phyloP scores from a whole-genome alignment of 2,888 invertebrate genomes.

The Lottia gigantea region DNA sequence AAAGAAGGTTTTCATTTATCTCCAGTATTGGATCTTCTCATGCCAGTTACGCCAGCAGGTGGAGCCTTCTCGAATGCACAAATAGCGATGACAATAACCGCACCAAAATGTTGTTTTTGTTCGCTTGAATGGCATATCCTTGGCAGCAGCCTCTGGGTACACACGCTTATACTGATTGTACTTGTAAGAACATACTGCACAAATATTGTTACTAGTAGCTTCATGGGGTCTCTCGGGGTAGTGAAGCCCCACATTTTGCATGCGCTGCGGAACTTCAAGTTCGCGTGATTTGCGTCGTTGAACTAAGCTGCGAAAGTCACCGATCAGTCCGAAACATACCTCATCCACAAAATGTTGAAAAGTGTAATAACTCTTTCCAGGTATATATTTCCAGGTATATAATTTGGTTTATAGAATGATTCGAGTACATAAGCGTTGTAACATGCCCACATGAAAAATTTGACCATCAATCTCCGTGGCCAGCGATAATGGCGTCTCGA shows the following conservation, averaged over 20 bases:
- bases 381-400: too few species aligned
- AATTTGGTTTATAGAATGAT: background rate
- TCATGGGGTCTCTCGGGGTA: constrained; percentile 18
- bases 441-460: constrained; percentile 25
- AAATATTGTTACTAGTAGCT: constrained; percentile 21
- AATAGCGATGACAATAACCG: constrained; percentile 13
- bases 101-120: constrained; percentile 20
- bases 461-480: constrained; percentile 25
- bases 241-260: constrained; percentile 22
- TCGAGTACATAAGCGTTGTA: constrained; percentile 10
- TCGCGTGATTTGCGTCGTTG: constrained; percentile 14
- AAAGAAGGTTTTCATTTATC: too few species aligned
- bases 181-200: constrained; percentile 21
- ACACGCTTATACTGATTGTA: background rate
- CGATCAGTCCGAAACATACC: constrained; percentile 18
- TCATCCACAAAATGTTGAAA: constrained; percentile 22
- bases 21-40: constrained; percentile 19
- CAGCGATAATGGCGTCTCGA: constrained; percentile 27
- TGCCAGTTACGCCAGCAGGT: constrained; percentile 25
- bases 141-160: background rate
- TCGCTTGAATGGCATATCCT: constrained; percentile 12
- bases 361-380: background rate
- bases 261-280: constrained; percentile 1
- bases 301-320: constrained; percentile 14
- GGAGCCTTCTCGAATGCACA: constrained; percentile 17